Conservation (phyloP, 2,888 invertebrate species). For the Plebejus melissa region DNA sequence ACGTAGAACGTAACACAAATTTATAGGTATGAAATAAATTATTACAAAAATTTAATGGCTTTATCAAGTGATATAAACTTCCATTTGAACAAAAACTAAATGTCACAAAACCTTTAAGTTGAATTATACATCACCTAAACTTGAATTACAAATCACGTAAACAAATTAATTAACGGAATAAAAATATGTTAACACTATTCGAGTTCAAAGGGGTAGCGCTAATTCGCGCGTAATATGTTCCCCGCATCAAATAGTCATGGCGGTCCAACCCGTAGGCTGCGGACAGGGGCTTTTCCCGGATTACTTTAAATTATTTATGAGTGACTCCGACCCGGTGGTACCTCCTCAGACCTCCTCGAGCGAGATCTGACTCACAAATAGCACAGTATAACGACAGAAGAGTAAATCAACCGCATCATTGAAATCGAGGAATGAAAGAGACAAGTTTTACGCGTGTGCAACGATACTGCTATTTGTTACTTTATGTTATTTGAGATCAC, state of each 20-base stretch:
- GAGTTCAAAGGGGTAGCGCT: slow-evolving; percentile 46
- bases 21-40: too few relatives aligned
- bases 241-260: slow-evolving; percentile 65
- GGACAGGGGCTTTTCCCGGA: slow-evolving; percentile 72
- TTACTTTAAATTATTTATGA: slow-evolving; percentile 78
- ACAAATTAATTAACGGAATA: slow-evolving; percentile 32
- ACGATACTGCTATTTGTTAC: background rate
- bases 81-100: background rate
- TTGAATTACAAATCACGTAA: background rate
- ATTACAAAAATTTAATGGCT: too few relatives aligned
- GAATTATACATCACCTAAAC: background rate
- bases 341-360: slow-evolving; percentile 41
- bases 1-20: too few relatives aligned
- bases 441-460: background rate
- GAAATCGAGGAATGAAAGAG: background rate
- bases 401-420: background rate
- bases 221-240: slow-evolving; percentile 58
- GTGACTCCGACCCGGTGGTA: slow-evolving; percentile 63
- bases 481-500: background rate
- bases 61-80: background rate
- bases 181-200: slow-evolving; percentile 37
- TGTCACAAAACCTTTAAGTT: background rate
- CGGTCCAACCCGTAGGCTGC: slow-evolving; percentile 53
- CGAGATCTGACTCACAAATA: slow-evolving; percentile 65
- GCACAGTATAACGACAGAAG: slow-evolving; percentile 30